Evolutionary conservation across 2,888 invertebrate species (phyloP).

Genomic region (Eucera pruinosa): DNA sequence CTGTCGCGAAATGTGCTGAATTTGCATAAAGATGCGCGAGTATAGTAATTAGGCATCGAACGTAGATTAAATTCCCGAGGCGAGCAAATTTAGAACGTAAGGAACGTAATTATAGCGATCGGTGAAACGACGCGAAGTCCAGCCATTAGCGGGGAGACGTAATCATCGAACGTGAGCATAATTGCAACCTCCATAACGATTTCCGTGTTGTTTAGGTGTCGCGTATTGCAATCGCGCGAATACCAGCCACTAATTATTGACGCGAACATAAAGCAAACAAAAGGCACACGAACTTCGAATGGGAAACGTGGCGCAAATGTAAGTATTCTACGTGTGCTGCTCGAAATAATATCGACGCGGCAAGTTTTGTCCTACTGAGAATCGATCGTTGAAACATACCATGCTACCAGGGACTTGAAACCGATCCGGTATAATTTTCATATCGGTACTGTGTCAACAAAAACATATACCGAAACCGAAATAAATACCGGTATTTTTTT

Average conservation of each 20-base stretch:
- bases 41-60: too few species aligned
- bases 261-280: background rate
- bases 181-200: conserved; percentile 10
- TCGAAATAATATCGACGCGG: background rate
- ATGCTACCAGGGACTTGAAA: too few species aligned
- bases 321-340: background rate
- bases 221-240: background rate
- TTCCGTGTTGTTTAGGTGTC: conserved; percentile 21
- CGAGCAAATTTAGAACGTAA: conserved; percentile 9
- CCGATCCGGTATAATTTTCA: too few species aligned
- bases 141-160: conserved; percentile 15
- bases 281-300: background rate
- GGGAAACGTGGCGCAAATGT: background rate
- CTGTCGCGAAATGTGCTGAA: too few species aligned
- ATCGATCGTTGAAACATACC: too few species aligned
- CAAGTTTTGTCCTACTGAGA: background rate
- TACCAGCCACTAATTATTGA: background rate
- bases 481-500: too few species aligned
- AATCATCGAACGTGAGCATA: conserved; percentile 26
- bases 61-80: conserved; percentile 14
- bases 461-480: too few species aligned
- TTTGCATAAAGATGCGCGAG: too few species aligned
- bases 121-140: background rate
- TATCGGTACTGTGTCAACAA: too few species aligned
- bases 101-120: conserved; percentile 14